Evolutionary conservation across 2,888 invertebrate species (phyloP).

Genomic region (Oxycera nigricornis): DNA sequence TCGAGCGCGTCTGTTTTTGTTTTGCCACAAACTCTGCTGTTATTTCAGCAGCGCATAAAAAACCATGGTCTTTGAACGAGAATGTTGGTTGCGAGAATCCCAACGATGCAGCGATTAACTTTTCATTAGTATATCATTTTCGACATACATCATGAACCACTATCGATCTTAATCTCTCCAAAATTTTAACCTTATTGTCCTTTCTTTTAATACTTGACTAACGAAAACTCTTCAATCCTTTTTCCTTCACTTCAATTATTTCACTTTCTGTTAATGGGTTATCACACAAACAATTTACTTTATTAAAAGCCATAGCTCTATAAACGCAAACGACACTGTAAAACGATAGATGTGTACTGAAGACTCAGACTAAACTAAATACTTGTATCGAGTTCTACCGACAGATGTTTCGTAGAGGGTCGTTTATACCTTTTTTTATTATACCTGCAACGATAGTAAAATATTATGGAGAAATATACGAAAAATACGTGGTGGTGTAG

Average conservation of each 20-base stretch:
- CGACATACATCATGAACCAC: neutral
- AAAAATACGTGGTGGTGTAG: too few relatives aligned
- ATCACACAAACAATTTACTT: neutral
- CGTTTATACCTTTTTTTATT: too few relatives aligned
- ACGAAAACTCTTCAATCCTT: neutral
- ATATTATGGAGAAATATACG: too few relatives aligned
- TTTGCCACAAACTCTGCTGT: neutral
- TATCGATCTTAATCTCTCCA: neutral
- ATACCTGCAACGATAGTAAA: too few relatives aligned
- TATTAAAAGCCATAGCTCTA: too few relatives aligned
- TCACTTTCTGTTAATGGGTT: neutral
- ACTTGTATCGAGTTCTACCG: too few relatives aligned
- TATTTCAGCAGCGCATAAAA: neutral
- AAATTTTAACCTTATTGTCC: neutral
- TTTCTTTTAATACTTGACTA: neutral
- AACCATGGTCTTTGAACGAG: neutral
- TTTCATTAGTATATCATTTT: neutral
- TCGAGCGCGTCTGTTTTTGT: neutral
- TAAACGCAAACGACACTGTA: too few relatives aligned
- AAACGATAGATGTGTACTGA: too few relatives aligned
- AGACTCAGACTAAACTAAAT: too few relatives aligned
- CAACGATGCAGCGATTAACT: neutral
- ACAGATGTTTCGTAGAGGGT: too few relatives aligned
- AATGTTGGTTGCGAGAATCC: neutral
- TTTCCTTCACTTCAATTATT: neutral